Conservation (phyloP, 2,797 vertebrate species). For the Gambusia yucatana region DNA sequence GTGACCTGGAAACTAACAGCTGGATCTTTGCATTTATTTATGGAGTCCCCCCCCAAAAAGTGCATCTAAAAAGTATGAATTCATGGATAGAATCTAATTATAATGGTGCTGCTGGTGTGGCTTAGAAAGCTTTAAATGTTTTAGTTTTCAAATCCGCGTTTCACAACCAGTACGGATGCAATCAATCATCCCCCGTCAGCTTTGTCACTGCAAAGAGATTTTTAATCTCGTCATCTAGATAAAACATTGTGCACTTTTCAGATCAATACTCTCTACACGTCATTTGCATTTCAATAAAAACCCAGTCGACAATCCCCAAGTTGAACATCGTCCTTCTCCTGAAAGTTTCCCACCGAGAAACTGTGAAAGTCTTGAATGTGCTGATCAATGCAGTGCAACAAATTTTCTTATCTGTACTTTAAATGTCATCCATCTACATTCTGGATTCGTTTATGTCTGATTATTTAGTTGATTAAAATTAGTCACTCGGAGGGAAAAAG, state of each 20-base stretch:
- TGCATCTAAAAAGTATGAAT: background rate
- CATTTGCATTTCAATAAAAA: slow-evolving; percentile 10
- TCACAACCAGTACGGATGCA: background rate
- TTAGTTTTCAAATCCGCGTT: background rate
- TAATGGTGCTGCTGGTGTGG: background rate
- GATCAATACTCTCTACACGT: slow-evolving; percentile 16
- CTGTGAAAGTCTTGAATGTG: background rate
- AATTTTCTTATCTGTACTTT: background rate
- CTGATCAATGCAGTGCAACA: background rate
- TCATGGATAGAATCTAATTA: background rate
- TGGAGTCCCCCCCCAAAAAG: background rate
- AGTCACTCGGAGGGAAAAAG: background rate
- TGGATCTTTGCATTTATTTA: background rate
- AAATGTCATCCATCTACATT: background rate
- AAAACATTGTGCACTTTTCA: background rate
- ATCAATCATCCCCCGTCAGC: slow-evolving; percentile 4
- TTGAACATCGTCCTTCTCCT: background rate
- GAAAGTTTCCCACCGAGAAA: slow-evolving; percentile 5
- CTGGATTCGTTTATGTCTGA: background rate
- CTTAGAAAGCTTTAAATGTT: background rate
- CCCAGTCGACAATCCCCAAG: background rate
- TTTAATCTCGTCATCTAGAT: slow-evolving; percentile 2
- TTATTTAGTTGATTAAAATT: background rate
- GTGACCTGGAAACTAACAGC: slow-evolving; percentile 9
- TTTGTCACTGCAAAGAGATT: background rate